Base-by-base conservation (phyloP, 2,888 invertebrate genomes). In the Campaea margaritaria region DNA sequence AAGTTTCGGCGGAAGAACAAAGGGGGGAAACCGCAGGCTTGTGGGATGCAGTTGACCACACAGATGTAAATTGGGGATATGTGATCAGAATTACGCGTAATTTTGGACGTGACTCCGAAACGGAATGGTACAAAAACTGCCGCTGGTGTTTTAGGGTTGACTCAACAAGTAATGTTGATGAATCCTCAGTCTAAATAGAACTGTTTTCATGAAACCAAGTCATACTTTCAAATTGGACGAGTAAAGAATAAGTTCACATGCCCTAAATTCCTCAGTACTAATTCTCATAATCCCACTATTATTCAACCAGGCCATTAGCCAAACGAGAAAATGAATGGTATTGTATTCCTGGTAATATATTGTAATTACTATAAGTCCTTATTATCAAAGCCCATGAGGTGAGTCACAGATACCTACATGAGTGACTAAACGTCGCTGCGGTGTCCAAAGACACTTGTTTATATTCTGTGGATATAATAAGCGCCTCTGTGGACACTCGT, bases 271-370 rank as follows among this genome's bases (percentile, higher is more conserved):
- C 9, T 31, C 7, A 31, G 8, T 9, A 10, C 10, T 7, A 11
- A 36, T 12, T 36, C 12, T n/a, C 12, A 12, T 36, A 36, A 36
- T 10, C 5, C 12, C 2, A 13, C 31, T 14, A 27, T 53, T 45
- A 53, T 38, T 16, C 3, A 36, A 48, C 11, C 45, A 12, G 15
- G 12, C 42, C 46, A 57, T 53, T 56, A 69, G 62, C 58, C 61
- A 66, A 79, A 76, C 73, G 34, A 70, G 78, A 76, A 82, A 69
- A 74, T 73, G 70, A 78, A 76, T 80, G 81, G 78, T 82, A 83
- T 78, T 79, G 62, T 68, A 69, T 88, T 89, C 85, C 74, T 57
- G 75, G 86, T 87, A 89, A 85, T 79, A 79, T 78, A 84, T 84
- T 83, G 83, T 81, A 81, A 68, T 68, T 60, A 58, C 56, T 45